Evolutionary conservation across 2,797 vertebrate species (phyloP), one percentile per base, ranked within the genome.

Genomic region (Tiaroga cobitis): DNA sequence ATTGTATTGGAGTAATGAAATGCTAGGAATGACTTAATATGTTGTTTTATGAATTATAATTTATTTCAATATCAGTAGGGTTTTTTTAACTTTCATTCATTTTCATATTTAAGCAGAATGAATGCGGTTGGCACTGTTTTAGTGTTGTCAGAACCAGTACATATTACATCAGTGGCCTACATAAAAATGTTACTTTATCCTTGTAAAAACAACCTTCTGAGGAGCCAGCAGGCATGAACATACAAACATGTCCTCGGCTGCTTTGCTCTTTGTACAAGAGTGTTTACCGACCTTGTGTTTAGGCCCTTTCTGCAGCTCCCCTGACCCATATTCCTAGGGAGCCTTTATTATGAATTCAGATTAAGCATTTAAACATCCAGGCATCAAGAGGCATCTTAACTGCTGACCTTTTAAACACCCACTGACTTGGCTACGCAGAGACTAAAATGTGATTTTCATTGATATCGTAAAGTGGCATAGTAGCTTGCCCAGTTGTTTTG

Each of bases 341-440:
- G 88, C 76, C 37, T 0, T 79, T 78, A 91, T 90, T 80, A 89
- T 91, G 92, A 91, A 92, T 93, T 93, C 85, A 92, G 39, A 39
- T 86, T 82, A 73, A 90, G 83, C 88, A 78, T 34, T 21, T 51
- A 21, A 80, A 77, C 19, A 68, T 13, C 9, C 13, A 29, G 39
- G 41, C 37, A 11, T n/a, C 10, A 16, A 78, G 41, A 46, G 61
- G 7, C 43, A 61, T 29, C 13, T 49, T 34, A 51, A 21, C 59
- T 69, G 72, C 84, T 89, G 87, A 91, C 87, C 89, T 77, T 76
- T 85, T 89, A 85, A 84, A 86, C 88, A 83, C 46, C 26, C 46
- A 61, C 26, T 90, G 16, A 74, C 43, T 70, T 29, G 18, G 41
- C 18, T 46, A 32, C 26, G 21, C 13, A 46, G 43, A 46, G 8